phyloP scores from a whole-genome alignment of 2,888 invertebrate genomes.

The Pandemis corylana region DNA sequence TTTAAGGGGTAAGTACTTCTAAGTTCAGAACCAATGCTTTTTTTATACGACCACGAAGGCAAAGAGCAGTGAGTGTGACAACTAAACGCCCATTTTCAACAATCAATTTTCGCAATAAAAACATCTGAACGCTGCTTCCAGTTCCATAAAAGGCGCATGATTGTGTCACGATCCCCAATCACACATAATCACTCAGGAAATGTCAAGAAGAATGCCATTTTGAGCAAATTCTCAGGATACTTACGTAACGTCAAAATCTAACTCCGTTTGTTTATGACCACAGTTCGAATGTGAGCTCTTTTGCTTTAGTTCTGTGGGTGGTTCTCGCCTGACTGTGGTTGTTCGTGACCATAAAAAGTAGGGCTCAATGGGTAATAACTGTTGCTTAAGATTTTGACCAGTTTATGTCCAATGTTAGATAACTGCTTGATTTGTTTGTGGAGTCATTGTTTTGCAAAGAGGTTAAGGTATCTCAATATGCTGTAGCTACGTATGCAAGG shows the following conservation, averaged over 20 bases:
- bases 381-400: constrained; percentile 45
- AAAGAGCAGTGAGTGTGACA: not conserved
- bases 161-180: constrained; percentile 24
- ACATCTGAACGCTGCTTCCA: not conserved
- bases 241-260: constrained; percentile 36
- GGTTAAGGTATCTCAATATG: not conserved
- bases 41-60: no score
- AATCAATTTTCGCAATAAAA: constrained; percentile 21
- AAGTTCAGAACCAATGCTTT: no score
- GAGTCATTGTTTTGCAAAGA: constrained; percentile 26
- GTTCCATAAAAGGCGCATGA: not conserved
- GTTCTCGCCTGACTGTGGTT: constrained; percentile 47
- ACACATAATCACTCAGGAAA: constrained; percentile 33
- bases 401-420: constrained; percentile 30
- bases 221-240: constrained; percentile 37
- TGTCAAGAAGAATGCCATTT: constrained; percentile 37
- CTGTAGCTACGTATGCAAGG: not conserved
- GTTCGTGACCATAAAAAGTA: constrained; percentile 47
- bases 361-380: constrained; percentile 43
- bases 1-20: no score
- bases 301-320: constrained; percentile 43
- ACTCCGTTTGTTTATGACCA: not conserved
- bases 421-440: constrained; percentile 30
- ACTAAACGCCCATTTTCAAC: not conserved
- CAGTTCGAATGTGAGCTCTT: constrained; percentile 7